phyloP scores from a whole-genome alignment of 2,797 vertebrate species.

The Pangasius macronema region DNA sequence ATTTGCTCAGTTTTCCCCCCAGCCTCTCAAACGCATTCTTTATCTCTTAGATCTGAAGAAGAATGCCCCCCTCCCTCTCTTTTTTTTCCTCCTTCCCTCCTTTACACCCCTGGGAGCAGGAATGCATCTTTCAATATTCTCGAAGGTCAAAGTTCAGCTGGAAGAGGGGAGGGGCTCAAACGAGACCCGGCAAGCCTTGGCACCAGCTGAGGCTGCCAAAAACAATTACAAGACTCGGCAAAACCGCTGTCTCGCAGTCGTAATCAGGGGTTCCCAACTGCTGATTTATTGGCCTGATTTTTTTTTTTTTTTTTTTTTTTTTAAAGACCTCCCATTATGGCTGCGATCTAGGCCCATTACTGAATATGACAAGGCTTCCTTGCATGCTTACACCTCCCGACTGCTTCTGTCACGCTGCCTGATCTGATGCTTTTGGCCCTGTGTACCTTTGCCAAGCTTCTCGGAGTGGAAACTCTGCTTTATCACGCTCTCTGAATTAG shows the following conservation, averaged over 20 bases:
- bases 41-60: constrained; percentile 74
- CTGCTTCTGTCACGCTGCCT: constrained; percentile 46
- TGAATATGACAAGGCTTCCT: constrained; percentile 74
- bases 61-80: constrained; percentile 53
- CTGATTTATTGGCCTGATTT: constrained; percentile 79
- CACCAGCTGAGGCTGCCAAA: constrained; percentile 70
- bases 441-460: neutral
- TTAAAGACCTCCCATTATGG: constrained; percentile 76
- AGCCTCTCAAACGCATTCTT: constrained; percentile 68
- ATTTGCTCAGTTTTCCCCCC: constrained; percentile 61
- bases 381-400: constrained; percentile 50
- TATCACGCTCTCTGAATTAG: neutral
- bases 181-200: constrained; percentile 56
- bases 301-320: constrained; percentile 42
- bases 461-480: constrained; percentile 17
- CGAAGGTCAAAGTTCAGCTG: constrained; percentile 77
- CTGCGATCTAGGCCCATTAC: constrained; percentile 80
- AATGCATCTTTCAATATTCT: constrained; percentile 72
- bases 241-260: constrained; percentile 59
- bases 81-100: neutral
- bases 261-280: constrained; percentile 75
- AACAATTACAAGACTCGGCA: constrained; percentile 67
- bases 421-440: constrained; percentile 23
- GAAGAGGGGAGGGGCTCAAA: constrained; percentile 51
- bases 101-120: constrained; percentile 67